Percentiles rank a stretch among this genome's conserved stretches.
phyloP scores from a whole-genome alignment of 2,113 vertebrate genomes.

The Amphilophus citrinellus region DNA sequence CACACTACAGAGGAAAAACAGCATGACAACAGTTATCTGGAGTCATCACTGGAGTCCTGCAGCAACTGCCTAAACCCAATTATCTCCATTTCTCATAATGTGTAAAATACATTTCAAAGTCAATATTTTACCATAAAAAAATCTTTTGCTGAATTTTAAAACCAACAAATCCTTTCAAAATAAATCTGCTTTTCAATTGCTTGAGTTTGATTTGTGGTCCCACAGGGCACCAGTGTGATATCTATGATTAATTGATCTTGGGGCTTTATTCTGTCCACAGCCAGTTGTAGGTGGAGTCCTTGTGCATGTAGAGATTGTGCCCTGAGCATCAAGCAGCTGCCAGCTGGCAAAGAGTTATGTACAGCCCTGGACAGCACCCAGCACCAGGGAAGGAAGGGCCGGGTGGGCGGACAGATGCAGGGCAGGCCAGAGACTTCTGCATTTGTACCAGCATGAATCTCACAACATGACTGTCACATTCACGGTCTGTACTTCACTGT shows the following conservation, averaged over 20 bases:
- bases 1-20: background rate
- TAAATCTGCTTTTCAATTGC: background rate
- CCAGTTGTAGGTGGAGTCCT: constrained; percentile 50
- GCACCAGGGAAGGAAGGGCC: background rate
- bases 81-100: background rate
- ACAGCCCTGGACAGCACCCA: constrained; percentile 40
- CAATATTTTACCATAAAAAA: background rate
- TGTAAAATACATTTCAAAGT: background rate
- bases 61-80: background rate
- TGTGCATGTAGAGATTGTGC: constrained; percentile 47
- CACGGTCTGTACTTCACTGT: background rate
- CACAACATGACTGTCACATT: constrained; percentile 42
- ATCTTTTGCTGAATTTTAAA: background rate
- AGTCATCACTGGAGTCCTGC: background rate
- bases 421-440: constrained; percentile 41
- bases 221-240: background rate
- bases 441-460: constrained; percentile 31
- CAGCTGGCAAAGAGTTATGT: constrained; percentile 50
- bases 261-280: constrained; percentile 3
- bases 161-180: background rate
- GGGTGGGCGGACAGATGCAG: constrained; percentile 43
- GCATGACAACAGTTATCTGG: background rate
- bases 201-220: background rate
- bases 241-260: constrained; percentile 54
- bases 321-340: constrained; percentile 33